These are phyloP conservation scores for Brachirus orientalis DNA, from an alignment of 2,113 vertebrate genomes.

Conservation along the genomic window DNA sequence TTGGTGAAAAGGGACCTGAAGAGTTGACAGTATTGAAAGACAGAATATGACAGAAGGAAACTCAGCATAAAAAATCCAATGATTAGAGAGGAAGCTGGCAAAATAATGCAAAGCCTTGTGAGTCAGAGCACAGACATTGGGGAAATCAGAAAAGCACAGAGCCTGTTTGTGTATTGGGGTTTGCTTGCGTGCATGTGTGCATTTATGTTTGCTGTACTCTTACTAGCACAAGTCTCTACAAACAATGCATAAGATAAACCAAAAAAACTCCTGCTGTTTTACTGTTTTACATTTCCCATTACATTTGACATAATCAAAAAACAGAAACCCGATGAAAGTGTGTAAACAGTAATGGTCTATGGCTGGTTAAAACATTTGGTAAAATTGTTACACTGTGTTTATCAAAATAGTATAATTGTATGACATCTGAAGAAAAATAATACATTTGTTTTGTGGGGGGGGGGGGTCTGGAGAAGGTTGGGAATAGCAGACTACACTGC, in stretches of 20 bases:
- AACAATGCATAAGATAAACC: constrained; percentile 47
- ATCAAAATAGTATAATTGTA: too few relatives aligned
- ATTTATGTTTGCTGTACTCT: constrained; percentile 37
- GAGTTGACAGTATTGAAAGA: constrained; percentile 17
- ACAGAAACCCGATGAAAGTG: constrained; percentile 12
- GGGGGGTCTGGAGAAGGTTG: too few relatives aligned
- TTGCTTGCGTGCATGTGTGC: constrained; percentile 22
- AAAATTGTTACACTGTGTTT: too few relatives aligned
- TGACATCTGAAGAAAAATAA: too few relatives aligned
- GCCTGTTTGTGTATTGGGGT: constrained; percentile 34
- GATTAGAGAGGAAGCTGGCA: constrained; percentile 19
- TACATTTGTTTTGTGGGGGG: too few relatives aligned
- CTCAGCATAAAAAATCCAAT: neutral
- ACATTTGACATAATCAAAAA: constrained; percentile 32
- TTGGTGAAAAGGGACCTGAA: constrained; percentile 11
- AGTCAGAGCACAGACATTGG: constrained; percentile 41
- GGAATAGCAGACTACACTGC: too few relatives aligned
- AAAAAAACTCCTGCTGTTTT: constrained; percentile 20
- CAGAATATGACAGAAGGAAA: constrained; percentile 4
- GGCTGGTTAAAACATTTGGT: neutral
- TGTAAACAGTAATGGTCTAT: neutral
- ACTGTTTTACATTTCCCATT: constrained; percentile 20
- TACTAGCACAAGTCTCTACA: constrained; percentile 20
- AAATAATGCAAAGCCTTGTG: constrained; percentile 49
- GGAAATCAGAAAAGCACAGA: constrained; percentile 65